Evolutionary conservation across 2,797 vertebrate species (phyloP).

Genomic region (Acomys russatus): DNA sequence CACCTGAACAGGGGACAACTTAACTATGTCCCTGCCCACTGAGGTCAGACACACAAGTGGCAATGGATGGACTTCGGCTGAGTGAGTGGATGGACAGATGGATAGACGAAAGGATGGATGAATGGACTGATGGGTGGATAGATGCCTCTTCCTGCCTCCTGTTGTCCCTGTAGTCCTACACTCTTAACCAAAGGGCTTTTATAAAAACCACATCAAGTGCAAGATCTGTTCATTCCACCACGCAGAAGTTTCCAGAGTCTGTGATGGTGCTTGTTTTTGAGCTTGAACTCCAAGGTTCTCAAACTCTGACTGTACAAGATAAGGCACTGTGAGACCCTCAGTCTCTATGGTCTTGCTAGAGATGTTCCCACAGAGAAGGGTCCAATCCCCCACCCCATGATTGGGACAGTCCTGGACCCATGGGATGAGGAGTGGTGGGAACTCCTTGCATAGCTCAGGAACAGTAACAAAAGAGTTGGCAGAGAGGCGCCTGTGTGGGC

Average conservation of each 20-base stretch:
- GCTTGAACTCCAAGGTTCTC: background rate
- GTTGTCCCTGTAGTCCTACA: background rate
- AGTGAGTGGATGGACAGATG: background rate
- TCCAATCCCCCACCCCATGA: background rate
- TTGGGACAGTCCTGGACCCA: background rate
- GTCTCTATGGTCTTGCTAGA: background rate
- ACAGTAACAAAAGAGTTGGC: too few relatives aligned
- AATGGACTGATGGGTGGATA: background rate
- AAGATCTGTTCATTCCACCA: background rate
- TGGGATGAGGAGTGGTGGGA: too few relatives aligned
- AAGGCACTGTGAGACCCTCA: background rate
- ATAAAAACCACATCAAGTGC: background rate
- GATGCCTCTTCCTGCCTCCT: background rate
- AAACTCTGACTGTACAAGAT: background rate
- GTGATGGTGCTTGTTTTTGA: background rate
- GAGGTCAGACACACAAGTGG: background rate
- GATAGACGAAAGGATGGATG: background rate
- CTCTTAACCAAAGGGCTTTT: background rate
- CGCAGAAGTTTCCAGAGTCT: background rate
- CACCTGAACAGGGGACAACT: background rate
- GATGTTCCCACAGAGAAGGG: background rate
- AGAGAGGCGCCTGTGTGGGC: too few relatives aligned
- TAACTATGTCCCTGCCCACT: background rate
- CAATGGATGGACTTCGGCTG: background rate
- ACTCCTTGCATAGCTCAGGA: too few relatives aligned